Conservation (phyloP, 2,888 invertebrate species). For the Macaria liturata region DNA sequence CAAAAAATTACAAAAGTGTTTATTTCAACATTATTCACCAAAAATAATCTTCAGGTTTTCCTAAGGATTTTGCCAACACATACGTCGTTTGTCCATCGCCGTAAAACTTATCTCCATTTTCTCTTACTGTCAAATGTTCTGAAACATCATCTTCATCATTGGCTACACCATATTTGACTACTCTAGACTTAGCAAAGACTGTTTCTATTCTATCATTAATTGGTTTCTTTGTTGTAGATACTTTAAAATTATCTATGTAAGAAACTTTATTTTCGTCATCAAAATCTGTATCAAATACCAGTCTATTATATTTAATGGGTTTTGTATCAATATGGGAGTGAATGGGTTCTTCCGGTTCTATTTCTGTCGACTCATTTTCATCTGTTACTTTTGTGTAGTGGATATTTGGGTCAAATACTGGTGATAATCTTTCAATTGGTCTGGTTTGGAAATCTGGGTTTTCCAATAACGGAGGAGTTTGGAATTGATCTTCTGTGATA, state of each 20-base stretch:
- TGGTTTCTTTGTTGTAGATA: constrained; percentile 20
- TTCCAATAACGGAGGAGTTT: constrained; percentile 54
- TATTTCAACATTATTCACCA: constrained; percentile 1
- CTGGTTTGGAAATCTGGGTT: constrained; percentile 61
- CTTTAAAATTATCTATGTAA: constrained; percentile 6
- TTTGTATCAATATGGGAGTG: constrained; percentile 37
- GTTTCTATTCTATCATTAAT: constrained; percentile 52
- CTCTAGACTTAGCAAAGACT: constrained; percentile 62
- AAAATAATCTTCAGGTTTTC: constrained; percentile 29
- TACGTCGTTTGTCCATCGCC: constrained; percentile 32
- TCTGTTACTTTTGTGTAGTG: not conserved
- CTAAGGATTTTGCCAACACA: constrained; percentile 46
- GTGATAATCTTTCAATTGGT: constrained; percentile 44
- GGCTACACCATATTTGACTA: constrained; percentile 53
- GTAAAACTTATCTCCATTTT: constrained; percentile 23
- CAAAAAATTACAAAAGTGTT: too few relatives aligned
- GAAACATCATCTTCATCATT: constrained; percentile 18
- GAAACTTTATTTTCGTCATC: too few relatives aligned
- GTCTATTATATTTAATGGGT: constrained; percentile 23
- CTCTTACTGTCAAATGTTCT: constrained; percentile 2
- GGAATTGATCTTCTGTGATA: constrained; percentile 42
- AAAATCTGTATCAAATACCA: constrained; percentile 12
- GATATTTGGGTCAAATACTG: not conserved
- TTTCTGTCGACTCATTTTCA: constrained; percentile 10
- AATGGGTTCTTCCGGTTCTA: constrained; percentile 6